These are phyloP conservation scores for Rhinogobio ventralis DNA, from an alignment of 2,797 vertebrate genomes.

Conservation along the genomic window DNA sequence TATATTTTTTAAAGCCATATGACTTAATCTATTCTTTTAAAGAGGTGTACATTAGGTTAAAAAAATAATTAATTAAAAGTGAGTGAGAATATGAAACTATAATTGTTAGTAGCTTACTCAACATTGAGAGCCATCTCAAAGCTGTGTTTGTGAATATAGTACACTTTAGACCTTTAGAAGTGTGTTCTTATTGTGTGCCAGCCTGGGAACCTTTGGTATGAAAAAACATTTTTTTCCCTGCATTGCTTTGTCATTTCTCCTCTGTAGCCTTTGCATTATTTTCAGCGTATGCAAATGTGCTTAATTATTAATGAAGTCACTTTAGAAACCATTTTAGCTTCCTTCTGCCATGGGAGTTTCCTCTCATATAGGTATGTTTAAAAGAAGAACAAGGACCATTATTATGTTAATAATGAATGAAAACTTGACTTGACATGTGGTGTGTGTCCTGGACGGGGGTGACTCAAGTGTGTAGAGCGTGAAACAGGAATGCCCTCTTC, in stretches of 20 bases:
- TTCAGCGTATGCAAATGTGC: neutral
- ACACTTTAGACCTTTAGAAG: neutral
- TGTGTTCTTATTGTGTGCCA: neutral
- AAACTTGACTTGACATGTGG: neutral
- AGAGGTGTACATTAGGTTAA: no score
- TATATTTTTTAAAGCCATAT: neutral
- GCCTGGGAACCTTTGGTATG: neutral
- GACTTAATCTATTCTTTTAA: no score
- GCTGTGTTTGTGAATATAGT: neutral
- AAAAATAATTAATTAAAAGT: neutral
- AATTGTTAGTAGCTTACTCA: neutral
- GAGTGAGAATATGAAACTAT: neutral
- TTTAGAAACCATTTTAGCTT: neutral
- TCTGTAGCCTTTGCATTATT: neutral
- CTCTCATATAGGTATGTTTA: neutral
- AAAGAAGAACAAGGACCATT: neutral
- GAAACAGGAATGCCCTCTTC: neutral
- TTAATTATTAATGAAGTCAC: neutral
- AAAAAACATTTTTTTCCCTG: no score
- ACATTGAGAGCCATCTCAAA: neutral
- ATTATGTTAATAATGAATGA: slow-evolving; percentile 7
- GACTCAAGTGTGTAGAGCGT: neutral
- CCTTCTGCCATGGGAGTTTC: neutral
- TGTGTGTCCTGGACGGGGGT: neutral
- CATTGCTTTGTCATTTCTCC: neutral